Evolutionary conservation across 2,888 invertebrate genomes (phyloP), one percentile per base, ranked within the genome.

Genomic region (Anthrax anthrax): DNA sequence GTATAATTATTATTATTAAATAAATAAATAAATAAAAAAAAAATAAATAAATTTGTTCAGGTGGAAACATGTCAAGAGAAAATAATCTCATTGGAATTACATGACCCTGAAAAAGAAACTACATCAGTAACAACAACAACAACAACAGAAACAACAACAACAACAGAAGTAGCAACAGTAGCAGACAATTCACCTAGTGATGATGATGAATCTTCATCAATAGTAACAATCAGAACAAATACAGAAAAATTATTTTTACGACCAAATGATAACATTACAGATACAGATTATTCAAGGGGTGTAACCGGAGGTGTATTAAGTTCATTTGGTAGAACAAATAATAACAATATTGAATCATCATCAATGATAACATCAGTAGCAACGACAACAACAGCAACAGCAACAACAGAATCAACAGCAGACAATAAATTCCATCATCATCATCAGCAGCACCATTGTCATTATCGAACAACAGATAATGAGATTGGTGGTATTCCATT

Each of bases 41-140:
- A n/a, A n/a, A n/a, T n/a, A n/a, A n/a, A n/a, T n/a, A n/a, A 27
- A 50, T 50, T 50, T 53, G 49, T 60, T 56, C 62, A 67, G 89
- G 88, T 89, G 67, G 89, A 90, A 76, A 89, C 89, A 51, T 81
- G 88, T 52, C 84, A 85, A 70, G 88, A 89, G 71, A 89, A 88
- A 72, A 89, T 90, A 58, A 86, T 90, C 70, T 88, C 89, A 48
- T 70, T 90, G 69, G 89, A 90, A 70, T 70, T 90, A 78, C 75
- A 63, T 72, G 77, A 69, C 71, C 78, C 55, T 18, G 65, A 63
- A 45, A 53, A 53, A 38, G 56, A n/a, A n/a, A n/a, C n/a, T n/a
- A 45, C 17, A n/a, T 27, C 13, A 12, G 34, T 34, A 12, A 12
- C 10, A 34, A 14, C 4, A 23, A 8, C 8, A 8, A 23, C 4